Conservation (phyloP, 1,140 invertebrate species). For the Lordiphosa collinella region DNA sequence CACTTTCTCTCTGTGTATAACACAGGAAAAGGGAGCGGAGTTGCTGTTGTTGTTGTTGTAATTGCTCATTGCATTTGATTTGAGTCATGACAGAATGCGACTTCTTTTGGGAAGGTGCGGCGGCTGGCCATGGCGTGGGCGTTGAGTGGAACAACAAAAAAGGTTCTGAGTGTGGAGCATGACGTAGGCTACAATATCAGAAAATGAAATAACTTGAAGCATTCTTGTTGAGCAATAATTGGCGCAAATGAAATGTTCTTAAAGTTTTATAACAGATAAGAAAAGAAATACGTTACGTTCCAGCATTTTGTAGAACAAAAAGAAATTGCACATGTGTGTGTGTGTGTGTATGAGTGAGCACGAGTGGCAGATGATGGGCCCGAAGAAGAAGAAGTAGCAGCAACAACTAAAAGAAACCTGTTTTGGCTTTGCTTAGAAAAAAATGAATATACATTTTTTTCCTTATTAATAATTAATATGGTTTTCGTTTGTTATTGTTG, state of each 20-base stretch:
- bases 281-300: conserved; percentile 31
- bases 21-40: conserved; percentile 47
- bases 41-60: not conserved
- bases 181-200: no score
- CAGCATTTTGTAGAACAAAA: conserved; percentile 4
- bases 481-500: not conserved
- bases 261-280: conserved; percentile 54
- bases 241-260: conserved; percentile 57
- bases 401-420: conserved; percentile 48
- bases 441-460: not conserved
- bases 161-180: no score
- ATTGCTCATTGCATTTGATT: conserved; percentile 24
- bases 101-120: not conserved
- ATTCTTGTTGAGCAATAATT: conserved; percentile 56
- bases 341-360: conserved; percentile 19
- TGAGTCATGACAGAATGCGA: not conserved
- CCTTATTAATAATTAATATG: not conserved
- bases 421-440: conserved; percentile 62
- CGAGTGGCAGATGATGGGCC: conserved; percentile 22
- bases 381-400: conserved; percentile 22
- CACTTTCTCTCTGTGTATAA: conserved; percentile 30
- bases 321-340: conserved; percentile 6
- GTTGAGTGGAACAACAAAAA: not conserved
- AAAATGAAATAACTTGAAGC: conserved; percentile 14
- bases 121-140: not conserved